A percentile compares a stretch with the other conserved stretches of the same genome.
Conservation (phyloP, 2,797 vertebrate species). For the Ceyx erithaca region DNA sequence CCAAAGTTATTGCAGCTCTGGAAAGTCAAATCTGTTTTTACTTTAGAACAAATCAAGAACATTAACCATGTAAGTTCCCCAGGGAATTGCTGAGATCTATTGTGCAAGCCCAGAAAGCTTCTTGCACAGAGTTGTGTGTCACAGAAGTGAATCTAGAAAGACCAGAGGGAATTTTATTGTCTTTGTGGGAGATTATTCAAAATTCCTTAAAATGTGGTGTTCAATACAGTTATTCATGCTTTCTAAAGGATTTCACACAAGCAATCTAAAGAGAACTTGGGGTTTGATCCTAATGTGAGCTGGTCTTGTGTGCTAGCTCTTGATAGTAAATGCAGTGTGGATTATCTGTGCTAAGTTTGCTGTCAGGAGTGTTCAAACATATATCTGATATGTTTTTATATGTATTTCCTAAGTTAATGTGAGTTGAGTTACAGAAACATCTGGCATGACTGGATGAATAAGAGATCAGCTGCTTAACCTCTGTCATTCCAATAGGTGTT, state of each 20-base stretch:
- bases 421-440: neutral
- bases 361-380: neutral
- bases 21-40: neutral
- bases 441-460: neutral
- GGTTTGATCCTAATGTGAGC: neutral
- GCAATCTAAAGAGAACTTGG: neutral
- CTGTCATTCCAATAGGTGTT: conserved; percentile 77
- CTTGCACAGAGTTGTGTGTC: neutral
- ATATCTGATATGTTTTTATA: neutral
- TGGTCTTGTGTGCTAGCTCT: neutral
- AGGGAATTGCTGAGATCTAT: neutral
- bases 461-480: neutral
- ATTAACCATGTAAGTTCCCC: neutral
- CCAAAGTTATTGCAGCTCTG: neutral
- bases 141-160: neutral
- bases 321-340: neutral
- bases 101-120: neutral
- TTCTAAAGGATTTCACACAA: neutral
- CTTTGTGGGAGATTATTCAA: neutral
- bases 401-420: neutral
- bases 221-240: neutral
- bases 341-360: neutral
- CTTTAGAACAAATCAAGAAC: neutral
- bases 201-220: neutral
- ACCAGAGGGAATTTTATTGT: neutral